Percentiles rank a stretch among this genome's conserved stretches.
Evolutionary conservation across 2,797 vertebrate species (phyloP).

Genomic region (Sus cebifrons): DNA sequence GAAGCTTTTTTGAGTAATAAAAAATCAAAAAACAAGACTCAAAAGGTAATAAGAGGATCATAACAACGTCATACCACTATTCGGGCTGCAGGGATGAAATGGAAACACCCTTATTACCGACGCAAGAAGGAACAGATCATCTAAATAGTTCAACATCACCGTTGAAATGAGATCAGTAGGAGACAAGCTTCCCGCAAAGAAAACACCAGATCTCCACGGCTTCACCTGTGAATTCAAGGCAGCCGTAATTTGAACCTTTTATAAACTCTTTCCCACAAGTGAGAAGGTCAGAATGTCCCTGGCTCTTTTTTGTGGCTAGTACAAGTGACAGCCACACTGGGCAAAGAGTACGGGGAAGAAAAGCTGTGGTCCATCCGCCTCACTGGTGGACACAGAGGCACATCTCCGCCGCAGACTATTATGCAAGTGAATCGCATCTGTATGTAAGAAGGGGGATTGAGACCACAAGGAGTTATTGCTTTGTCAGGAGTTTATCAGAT

Average conservation of each 20-base stretch:
- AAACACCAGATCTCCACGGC: background rate
- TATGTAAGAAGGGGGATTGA: background rate
- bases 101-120: background rate
- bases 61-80: background rate
- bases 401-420: background rate
- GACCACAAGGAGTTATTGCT: background rate
- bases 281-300: background rate
- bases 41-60: background rate
- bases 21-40: no score
- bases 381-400: background rate
- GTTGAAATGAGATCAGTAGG: background rate
- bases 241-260: background rate
- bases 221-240: background rate
- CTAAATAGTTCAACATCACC: background rate
- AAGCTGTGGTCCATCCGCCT: background rate
- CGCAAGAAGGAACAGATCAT: slow-evolving; percentile 3
- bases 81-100: background rate
- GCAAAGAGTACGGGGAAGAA: background rate
- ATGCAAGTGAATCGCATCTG: background rate
- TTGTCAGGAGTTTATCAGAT: background rate
- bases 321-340: background rate
- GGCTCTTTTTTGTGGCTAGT: no score
- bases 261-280: background rate
- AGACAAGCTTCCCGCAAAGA: background rate
- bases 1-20: no score